Base-by-base conservation (phyloP, 2,797 vertebrate genomes). In the Alfaro cultratus region DNA sequence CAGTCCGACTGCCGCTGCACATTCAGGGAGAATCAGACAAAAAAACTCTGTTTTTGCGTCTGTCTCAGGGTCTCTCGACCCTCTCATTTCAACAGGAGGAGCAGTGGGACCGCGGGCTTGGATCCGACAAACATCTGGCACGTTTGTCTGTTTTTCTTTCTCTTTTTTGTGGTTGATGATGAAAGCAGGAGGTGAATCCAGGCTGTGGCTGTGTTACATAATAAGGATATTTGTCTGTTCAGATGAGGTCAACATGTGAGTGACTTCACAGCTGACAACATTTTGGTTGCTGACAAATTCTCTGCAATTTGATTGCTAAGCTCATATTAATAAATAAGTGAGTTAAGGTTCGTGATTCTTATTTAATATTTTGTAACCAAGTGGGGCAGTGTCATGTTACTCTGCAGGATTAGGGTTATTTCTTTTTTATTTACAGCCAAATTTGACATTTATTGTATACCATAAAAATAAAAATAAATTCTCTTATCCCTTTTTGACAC, bases 101-200 rank as follows among this genome's bases (percentile, higher is more conserved):
- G 70, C 76, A 62, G 79, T 36, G 84, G 68, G 74, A 78, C 81
- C 76, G 45, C 72, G 0, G 90, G 83, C 83, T 82, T 71, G 53
- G 80, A 76, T 12, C 6, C 85, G 89, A 92, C 88, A 87, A 87
- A 92, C 86, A 92, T 92, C 88, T 91, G 84, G 73, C 31, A 9
- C 51, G 47, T 34, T n/a, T n/a, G 23, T 29, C 78, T 78, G 36
- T 76, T 39, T 71, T 53, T 64, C 39, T 23, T 29, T 31, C 5
- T 72, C 81, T 85, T 82, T 31, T 79, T 83, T 85, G 74, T 78
- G 83, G 74, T 82, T 55, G 8, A 7, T 39, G 76, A 77, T 60
- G 64, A 64, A 26, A 82, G 83, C 81, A 36, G 75, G 79, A 77
- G 78, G 81, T 85, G 89, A 82, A 85, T 45, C 79, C 15, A 73